Evolutionary conservation across 2,113 vertebrate species (phyloP).

Genomic region (Megaceryle torquata): DNA sequence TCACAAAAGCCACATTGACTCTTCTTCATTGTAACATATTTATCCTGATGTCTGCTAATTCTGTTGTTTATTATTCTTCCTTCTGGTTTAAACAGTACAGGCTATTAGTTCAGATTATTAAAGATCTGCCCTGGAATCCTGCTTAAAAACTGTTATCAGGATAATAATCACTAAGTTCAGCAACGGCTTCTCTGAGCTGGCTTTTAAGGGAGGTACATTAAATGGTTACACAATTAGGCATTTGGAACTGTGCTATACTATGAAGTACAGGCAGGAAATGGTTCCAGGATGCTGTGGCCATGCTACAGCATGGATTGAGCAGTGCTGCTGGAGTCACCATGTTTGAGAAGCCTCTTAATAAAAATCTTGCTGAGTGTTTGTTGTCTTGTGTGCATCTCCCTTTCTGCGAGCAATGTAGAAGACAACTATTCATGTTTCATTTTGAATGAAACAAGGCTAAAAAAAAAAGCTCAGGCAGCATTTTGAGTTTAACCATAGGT

Average conservation of each 20-base stretch:
- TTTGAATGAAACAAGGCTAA: not conserved
- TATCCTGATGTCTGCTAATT: not conserved
- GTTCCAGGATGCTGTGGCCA: not conserved
- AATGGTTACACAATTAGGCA: not conserved
- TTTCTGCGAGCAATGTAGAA: not conserved
- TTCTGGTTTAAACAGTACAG: not conserved
- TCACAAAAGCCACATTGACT: not conserved
- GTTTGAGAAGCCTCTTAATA: not conserved
- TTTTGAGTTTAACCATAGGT: not conserved
- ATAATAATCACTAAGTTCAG: not conserved
- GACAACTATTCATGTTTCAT: not conserved
- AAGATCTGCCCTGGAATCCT: not conserved
- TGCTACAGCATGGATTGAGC: not conserved
- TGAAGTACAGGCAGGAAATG: rapidly evolving
- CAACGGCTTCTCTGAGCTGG: not conserved
- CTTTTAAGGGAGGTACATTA: not conserved
- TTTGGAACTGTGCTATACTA: not conserved
- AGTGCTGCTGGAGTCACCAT: not conserved
- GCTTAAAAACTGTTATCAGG: not conserved
- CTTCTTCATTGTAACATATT: not conserved
- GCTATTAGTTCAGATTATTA: not conserved
- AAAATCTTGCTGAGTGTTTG: not conserved
- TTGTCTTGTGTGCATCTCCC: not conserved
- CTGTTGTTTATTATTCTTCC: not conserved
- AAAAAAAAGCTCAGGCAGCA: not conserved